phyloP scores from a whole-genome alignment of 92 coral and sea anemone species.

The Virgularia gustaviana region DNA sequence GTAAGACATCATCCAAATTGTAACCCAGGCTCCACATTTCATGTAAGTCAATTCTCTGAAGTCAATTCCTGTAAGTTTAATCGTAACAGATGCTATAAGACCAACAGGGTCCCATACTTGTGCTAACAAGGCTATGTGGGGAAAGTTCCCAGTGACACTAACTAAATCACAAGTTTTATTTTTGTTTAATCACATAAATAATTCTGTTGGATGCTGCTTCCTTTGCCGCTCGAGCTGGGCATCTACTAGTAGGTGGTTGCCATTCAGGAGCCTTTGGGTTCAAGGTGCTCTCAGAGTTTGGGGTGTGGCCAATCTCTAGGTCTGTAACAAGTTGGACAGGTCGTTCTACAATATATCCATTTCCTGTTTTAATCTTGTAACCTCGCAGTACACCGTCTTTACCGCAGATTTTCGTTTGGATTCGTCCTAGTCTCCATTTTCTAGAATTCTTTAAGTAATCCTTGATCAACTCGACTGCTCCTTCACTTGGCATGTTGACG shows the following conservation, averaged over 20 bases:
- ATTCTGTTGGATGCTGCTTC: too few relatives aligned
- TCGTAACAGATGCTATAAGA: conserved; percentile 51
- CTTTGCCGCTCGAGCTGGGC: too few relatives aligned
- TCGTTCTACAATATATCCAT: background rate
- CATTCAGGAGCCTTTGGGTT: too few relatives aligned
- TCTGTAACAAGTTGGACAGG: background rate
- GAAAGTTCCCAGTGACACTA: too few relatives aligned
- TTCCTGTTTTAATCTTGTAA: too few relatives aligned
- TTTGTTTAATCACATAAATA: too few relatives aligned
- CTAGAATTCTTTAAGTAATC: background rate
- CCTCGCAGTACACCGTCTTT: conserved; percentile 21
- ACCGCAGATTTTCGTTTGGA: background rate
- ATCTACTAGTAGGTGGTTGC: too few relatives aligned
- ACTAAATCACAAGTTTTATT: too few relatives aligned
- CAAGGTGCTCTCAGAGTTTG: too few relatives aligned
- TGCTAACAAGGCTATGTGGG: too few relatives aligned
- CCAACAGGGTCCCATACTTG: conserved; percentile 65
- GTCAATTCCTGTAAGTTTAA: too few relatives aligned
- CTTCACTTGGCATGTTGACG: background rate
- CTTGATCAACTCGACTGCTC: conserved; percentile 14
- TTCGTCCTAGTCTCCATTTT: conserved; percentile 15
- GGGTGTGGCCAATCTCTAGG: background rate
- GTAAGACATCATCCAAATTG: conserved; percentile 60
- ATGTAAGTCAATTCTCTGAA: conserved; percentile 50
- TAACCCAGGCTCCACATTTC: conserved; percentile 60